Evolutionary conservation across 1,140 invertebrate genomes (phyloP).

Genomic region (Brachystomella parvula): DNA sequence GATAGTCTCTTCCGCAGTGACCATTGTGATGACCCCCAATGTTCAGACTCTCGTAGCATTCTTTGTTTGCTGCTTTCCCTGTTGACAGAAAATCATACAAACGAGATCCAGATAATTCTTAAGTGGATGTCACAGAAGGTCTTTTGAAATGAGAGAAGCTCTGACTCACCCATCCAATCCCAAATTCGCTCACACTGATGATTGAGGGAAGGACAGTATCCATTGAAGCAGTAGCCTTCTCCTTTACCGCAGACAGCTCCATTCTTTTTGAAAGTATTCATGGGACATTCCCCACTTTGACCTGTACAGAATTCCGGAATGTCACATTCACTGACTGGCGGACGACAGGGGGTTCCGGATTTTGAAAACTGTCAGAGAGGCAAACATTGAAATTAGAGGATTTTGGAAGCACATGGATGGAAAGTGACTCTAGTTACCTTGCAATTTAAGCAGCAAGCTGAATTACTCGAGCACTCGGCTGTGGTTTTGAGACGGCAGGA

Average conservation of each 20-base stretch:
- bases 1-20: slow-evolving; percentile 75
- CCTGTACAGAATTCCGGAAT: slow-evolving; percentile 86
- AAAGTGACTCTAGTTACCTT: slow-evolving; percentile 53
- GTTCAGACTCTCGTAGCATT: slow-evolving; percentile 90
- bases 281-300: slow-evolving; percentile 48
- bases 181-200: slow-evolving; percentile 84
- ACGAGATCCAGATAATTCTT: slow-evolving; percentile 1
- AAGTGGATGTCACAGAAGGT: not conserved
- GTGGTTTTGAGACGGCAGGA: slow-evolving; percentile 86
- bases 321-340: slow-evolving; percentile 83
- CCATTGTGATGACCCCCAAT: slow-evolving; percentile 85
- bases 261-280: slow-evolving; percentile 82
- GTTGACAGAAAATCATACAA: not conserved
- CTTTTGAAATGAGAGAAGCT: not conserved
- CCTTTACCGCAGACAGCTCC: slow-evolving; percentile 65
- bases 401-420: not conserved
- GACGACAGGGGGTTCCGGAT: slow-evolving; percentile 70
- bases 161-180: slow-evolving; percentile 57
- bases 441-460: slow-evolving; percentile 80
- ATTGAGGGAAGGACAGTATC: slow-evolving; percentile 76
- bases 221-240: slow-evolving; percentile 73
- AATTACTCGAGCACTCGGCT: slow-evolving; percentile 78
- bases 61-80: slow-evolving; percentile 50
- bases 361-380: slow-evolving; percentile 30
- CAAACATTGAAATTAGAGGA: slow-evolving; percentile 10